Base-by-base conservation (phyloP, 2,888 invertebrate genomes). In the Aelia acuminata region DNA sequence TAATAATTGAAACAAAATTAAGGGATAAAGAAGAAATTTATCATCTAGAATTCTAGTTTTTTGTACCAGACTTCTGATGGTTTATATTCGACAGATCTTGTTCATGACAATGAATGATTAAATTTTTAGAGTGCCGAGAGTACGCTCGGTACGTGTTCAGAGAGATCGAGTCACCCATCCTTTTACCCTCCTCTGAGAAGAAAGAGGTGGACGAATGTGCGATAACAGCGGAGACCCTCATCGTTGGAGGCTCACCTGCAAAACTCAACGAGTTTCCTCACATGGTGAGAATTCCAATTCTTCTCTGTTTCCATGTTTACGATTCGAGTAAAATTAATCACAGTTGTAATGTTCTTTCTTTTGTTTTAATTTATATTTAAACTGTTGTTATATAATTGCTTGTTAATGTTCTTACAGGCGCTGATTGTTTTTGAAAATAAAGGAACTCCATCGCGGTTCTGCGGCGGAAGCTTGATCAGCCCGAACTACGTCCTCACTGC, bases 251-350 rank as follows among this genome's bases (percentile, higher is more conserved):
- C 0, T 84, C 85, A 75, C 57, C 86, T 22, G 90, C 89, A 22
- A 85, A 80, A 43, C 35, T 50, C 7, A 89, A 86, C 47, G 90
- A 90, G 57, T 90, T 90, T 75, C 90, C 90, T 22, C 90, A 90
- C 75, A 90, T 90, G 90, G 90, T 90, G 85, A 89, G 49, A 84
- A 3, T 22, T 84, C 39, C 3, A 39, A 35, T 10, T 57, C 84
- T 0, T 43, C 26, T 26, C 47, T 0, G 43, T 7, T 10, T n/a
- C 53, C 8, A 18, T 8, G 3, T 18, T 49, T 49, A 3, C 13
- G 49, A 13, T 20, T 53, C 11, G n/a, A 10, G 7, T 43, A 43
- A 10, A 10, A 7, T 43, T 43, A 4, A 49, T 43, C 10, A 4
- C 2, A 49, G 49, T 18, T 15, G 5, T 49, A 49, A 49, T 49